phyloP scores from a whole-genome alignment of 2,797 vertebrate genomes.

The Brachymystax lenok region DNA sequence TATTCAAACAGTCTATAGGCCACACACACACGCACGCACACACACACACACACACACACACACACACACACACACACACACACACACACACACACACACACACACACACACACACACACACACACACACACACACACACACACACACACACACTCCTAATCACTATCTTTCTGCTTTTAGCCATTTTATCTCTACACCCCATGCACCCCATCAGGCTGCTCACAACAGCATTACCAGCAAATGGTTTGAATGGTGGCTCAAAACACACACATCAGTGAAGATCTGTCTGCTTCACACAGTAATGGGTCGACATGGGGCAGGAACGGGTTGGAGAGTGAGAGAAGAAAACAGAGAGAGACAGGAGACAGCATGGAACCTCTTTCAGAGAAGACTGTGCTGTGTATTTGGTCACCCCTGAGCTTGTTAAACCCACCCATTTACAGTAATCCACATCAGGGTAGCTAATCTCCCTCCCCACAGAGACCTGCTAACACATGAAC shows the following conservation, averaged over 20 bases:
- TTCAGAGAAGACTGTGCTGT: background rate
- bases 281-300: background rate
- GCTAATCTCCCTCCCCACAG: background rate
- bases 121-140: slow-evolving; percentile 4
- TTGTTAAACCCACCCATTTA: background rate
- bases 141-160: background rate
- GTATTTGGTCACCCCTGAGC: background rate
- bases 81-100: background rate
- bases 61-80: slow-evolving; percentile 1
- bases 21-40: background rate
- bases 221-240: background rate
- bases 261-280: slow-evolving; percentile 4
- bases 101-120: background rate
- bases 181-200: background rate
- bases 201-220: slow-evolving; percentile 4
- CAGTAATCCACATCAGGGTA: background rate
- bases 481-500: background rate
- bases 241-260: background rate
- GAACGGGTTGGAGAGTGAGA: background rate
- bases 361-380: background rate
- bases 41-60: slow-evolving; percentile 3
- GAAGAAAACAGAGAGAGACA: background rate
- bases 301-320: background rate
- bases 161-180: background rate
- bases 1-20: no score